Conservation (phyloP, 2,888 invertebrate species). For the Thera obeliscata region DNA sequence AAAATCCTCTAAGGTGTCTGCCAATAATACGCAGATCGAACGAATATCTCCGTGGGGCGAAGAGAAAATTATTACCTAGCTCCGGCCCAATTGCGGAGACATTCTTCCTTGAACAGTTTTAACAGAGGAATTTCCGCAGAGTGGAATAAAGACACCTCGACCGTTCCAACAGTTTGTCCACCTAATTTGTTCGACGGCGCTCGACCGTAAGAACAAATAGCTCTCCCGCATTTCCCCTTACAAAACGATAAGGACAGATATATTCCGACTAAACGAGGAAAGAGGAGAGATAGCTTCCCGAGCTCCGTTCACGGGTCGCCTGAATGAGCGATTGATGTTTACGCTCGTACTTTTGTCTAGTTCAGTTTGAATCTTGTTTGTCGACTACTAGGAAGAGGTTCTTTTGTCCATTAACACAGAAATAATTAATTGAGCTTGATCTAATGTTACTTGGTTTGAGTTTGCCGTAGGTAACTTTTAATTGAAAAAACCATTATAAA, state of each 20-base stretch:
- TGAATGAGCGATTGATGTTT: constrained; percentile 77
- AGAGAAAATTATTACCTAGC: constrained; percentile 77
- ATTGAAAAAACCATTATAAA: constrained; percentile 54
- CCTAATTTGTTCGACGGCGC: constrained; percentile 83
- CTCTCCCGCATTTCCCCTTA: constrained; percentile 72
- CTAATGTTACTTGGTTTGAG: constrained; percentile 71
- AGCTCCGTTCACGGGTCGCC: constrained; percentile 58
- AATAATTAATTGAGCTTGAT: constrained; percentile 80
- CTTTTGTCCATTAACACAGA: constrained; percentile 74
- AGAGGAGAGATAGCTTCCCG: constrained; percentile 69
- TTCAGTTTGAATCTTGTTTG: constrained; percentile 73
- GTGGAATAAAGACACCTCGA: constrained; percentile 81
- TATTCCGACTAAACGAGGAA: constrained; percentile 62
- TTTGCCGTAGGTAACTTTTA: constrained; percentile 77
- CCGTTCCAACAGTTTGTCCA: constrained; percentile 83
- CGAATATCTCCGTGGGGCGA: constrained; percentile 64
- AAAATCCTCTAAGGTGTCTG: constrained; percentile 63
- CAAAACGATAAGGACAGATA: constrained; percentile 71
- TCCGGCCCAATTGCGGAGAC: constrained; percentile 69
- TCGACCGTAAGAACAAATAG: constrained; percentile 84
- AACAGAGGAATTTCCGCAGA: constrained; percentile 75
- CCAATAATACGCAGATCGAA: constrained; percentile 69
- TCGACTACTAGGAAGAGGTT: constrained; percentile 69
- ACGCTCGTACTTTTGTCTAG: constrained; percentile 75
- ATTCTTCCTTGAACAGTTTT: constrained; percentile 67